phyloP scores from a whole-genome alignment of 2,113 vertebrate genomes.

The Girardinichthys multiradiatus region DNA sequence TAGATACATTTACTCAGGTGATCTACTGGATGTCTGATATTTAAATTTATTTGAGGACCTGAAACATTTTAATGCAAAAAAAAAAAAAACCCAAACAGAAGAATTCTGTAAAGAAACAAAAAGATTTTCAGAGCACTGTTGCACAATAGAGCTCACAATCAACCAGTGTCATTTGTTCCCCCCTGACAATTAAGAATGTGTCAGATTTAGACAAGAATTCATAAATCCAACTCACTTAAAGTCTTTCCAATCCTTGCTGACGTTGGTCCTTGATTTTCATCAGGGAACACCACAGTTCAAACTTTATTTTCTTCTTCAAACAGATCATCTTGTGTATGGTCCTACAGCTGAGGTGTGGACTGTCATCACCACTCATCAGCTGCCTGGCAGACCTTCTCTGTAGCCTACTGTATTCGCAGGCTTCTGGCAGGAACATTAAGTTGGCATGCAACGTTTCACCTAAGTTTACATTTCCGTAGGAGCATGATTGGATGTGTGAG shows the following conservation, averaged over 20 bases:
- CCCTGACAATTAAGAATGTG: too few relatives aligned
- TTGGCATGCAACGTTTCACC: not conserved
- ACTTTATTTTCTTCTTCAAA: not conserved
- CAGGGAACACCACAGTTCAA: not conserved
- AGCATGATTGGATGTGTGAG: not conserved
- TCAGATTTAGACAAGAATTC: not conserved
- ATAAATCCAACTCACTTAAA: not conserved
- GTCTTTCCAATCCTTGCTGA: not conserved
- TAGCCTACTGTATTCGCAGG: not conserved
- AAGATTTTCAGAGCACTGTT: not conserved
- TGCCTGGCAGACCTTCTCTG: not conserved
- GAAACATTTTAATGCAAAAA: not conserved
- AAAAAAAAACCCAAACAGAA: not conserved
- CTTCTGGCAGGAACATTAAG: too few relatives aligned
- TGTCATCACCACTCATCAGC: not conserved
- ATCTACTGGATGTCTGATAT: not conserved
- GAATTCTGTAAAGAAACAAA: not conserved
- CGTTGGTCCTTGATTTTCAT: not conserved
- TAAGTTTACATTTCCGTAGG: not conserved
- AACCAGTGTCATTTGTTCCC: too few relatives aligned
- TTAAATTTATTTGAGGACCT: not conserved
- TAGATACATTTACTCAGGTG: not conserved
- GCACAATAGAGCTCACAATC: too few relatives aligned
- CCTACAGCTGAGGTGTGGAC: not conserved
- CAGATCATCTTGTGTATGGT: not conserved